Base-by-base conservation (phyloP, 1,140 invertebrate genomes). In the Aphidius ervi region DNA sequence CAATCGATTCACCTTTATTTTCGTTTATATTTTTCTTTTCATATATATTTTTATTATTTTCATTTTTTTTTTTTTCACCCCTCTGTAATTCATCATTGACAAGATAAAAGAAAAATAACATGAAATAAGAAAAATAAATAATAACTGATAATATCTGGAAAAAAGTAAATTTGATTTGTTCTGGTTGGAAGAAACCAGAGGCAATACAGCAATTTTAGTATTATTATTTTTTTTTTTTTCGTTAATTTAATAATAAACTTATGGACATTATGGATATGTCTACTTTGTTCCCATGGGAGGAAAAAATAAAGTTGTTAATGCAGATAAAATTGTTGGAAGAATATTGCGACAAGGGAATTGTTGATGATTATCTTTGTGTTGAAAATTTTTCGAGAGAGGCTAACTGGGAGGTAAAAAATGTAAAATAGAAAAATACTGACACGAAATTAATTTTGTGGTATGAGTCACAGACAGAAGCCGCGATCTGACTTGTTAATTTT, bases 401-500 rank as follows among this genome's bases (percentile, higher is more conserved):
- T 31, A 37, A 31, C 1, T n/a, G 43, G 20, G 39, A 37, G 39
- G 5, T 9, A 40, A 16, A 16, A 16, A 4, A 16, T 9, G 50
- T 7, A 23, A 58, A 54, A 62, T 31, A 47, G n/a, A 40, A 61
- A 41, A 54, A 49, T 49, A 54, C 20, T 50, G 8, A 43, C 41
- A 43, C 8, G 46, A 42, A 31, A 31, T 6, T 54, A 31, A 31
- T 6, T 54, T 9, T 41, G 52, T 40, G 52, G 45, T 56, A 46
- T 20, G 56, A 45, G 54, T 56, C 59, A 61, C 63, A 68, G 67
- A 74, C 68, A 56, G 61, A 52, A 58, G 48, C 47, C 37, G 46
- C 49, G 58, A 79, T 79, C 77, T 75, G 75, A 78, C 77, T 79
- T 79, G 77, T 78, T 79, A 77, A 79, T 79, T 77, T 77, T 62